Evolutionary conservation across 1,140 invertebrate genomes (phyloP), one percentile per base, ranked within the genome.

Genomic region (Plectrocnemia conspersa): DNA sequence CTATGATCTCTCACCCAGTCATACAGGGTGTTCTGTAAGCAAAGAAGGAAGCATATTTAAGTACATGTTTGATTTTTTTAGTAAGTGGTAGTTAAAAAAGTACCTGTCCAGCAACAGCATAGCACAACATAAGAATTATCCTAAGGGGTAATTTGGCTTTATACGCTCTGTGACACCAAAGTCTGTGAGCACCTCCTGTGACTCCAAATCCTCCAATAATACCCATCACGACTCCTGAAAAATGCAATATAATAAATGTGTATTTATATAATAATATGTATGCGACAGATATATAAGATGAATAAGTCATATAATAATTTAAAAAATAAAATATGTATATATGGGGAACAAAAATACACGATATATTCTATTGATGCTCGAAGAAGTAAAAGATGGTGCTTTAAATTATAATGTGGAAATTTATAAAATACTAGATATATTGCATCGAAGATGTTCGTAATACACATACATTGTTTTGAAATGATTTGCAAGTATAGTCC

Each of bases 151-250:
- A 56, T 55, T 79, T 86, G 1, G 91, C 91, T 73, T 91, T 91
- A 68, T 86, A 94, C 2, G 88, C 77, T 50, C 83, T 75, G 71
- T 95, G 91, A 21, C 85, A 79, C 88, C 88, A 95, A 16, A 87
- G 80, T 15, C 91, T 78, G 71, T 94, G 91, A 1, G 78, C 87
- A 2, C 91, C 91, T 16, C 78, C 90, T 0, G 91, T 93, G 4
- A 93, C 75, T 7, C 85, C 84, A 52, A 86, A 79, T 25, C 79
- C 83, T 19, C 73, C 74, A 1, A 82, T 47, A 7, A 69, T 63
- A 21, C 76, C 79, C 11, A 76, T 62, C 6, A 78, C 33, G 4
- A 76, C 64, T 27, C 66, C 82, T 84, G 59, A 33, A 70, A 60
- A 41, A 24, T 38, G 45, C 1, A 56, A 44, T 24, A 40, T 11